Evolutionary conservation across 2,113 vertebrate species (phyloP).

Genomic region (Procapra przewalskii): DNA sequence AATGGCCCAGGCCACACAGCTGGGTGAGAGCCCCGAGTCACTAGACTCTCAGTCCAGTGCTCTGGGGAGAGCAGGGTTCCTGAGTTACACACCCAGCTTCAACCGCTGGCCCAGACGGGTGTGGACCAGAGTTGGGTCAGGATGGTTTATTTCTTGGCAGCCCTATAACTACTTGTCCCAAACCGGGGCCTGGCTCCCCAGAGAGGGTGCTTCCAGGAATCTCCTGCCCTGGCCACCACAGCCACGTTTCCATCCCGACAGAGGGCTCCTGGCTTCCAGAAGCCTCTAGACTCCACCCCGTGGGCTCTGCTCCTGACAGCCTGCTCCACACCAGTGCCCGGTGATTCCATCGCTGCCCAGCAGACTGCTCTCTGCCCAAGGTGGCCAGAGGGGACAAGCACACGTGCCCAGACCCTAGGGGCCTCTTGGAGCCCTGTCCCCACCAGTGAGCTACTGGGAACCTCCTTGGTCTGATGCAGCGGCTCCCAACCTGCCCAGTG

Average conservation of each 20-base stretch:
- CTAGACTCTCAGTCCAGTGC: not conserved
- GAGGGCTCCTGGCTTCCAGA: not conserved
- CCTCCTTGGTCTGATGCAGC: accelerated
- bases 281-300: not conserved
- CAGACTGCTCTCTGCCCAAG: not conserved
- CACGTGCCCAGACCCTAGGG: not conserved
- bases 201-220: not conserved
- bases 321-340: not conserved
- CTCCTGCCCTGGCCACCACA: not conserved
- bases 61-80: not conserved
- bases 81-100: not conserved
- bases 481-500: not conserved
- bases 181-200: not conserved
- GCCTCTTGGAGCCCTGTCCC: not conserved
- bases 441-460: not conserved
- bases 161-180: not conserved
- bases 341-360: not conserved
- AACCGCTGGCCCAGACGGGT: accelerated
- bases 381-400: not conserved
- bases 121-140: accelerated
- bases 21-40: not conserved
- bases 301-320: not conserved
- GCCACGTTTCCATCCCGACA: not conserved
- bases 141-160: not conserved
- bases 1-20: not conserved